phyloP scores from a whole-genome alignment of 1,140 invertebrate species.

The Saccostrea glomerata region DNA sequence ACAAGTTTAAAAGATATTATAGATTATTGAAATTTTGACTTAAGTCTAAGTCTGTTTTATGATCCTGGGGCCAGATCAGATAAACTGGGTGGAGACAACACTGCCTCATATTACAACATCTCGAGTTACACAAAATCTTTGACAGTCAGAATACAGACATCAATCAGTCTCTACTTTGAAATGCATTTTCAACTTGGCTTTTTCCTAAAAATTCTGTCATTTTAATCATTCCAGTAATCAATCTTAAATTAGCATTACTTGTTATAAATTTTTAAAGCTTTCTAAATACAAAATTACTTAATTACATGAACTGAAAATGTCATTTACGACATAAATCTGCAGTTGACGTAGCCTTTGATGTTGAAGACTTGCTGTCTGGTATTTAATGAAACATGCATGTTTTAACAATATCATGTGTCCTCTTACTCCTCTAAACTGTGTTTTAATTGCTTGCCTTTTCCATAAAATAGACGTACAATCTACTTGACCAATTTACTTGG shows the following conservation, averaged over 20 bases:
- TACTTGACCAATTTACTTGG: background rate
- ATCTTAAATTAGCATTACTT: background rate
- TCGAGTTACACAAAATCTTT: background rate
- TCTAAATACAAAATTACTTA: slow-evolving; percentile 1
- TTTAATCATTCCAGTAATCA: background rate
- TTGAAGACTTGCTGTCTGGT: slow-evolving; percentile 9
- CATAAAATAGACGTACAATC: background rate
- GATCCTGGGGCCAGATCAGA: too few species aligned
- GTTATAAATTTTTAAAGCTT: background rate
- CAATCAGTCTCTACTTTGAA: background rate
- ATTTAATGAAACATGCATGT: slow-evolving; percentile 26
- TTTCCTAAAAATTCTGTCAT: background rate
- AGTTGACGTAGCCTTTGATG: background rate
- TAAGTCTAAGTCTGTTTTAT: too few species aligned
- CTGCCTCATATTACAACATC: background rate
- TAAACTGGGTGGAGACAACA: background rate
- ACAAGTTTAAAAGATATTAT: too few species aligned
- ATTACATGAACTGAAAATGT: slow-evolving; percentile 17
- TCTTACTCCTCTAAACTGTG: background rate
- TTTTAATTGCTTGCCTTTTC: background rate
- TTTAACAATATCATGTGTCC: slow-evolving; percentile 11
- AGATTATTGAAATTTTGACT: too few species aligned
- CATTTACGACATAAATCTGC: background rate
- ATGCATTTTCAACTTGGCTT: background rate
- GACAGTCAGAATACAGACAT: background rate